phyloP scores from a whole-genome alignment of 2,888 invertebrate genomes.

The Steinernema carpocapsae region DNA sequence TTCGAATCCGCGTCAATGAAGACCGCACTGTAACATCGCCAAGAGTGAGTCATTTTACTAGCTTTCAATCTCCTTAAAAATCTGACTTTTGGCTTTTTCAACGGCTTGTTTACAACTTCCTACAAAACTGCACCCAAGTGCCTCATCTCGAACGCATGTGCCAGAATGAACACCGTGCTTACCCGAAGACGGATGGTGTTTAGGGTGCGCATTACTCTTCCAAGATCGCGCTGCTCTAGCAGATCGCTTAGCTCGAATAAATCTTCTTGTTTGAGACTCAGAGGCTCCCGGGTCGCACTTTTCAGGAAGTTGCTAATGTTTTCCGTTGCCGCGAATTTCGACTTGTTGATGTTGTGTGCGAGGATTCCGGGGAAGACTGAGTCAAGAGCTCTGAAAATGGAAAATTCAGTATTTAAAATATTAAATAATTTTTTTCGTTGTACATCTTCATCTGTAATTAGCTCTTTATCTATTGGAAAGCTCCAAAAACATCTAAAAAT shows the following conservation, averaged over 20 bases:
- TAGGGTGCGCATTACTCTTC: conserved; percentile 38
- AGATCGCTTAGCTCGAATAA: conserved; percentile 44
- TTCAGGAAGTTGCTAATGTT: conserved; percentile 52
- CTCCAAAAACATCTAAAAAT: too few species aligned
- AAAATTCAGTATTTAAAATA: not conserved
- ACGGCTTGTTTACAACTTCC: not conserved
- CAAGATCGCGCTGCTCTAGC: conserved; percentile 44
- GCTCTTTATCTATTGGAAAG: too few species aligned
- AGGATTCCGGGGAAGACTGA: conserved; percentile 45
- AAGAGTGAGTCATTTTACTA: not conserved
- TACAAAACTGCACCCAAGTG: too few species aligned
- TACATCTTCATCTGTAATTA: too few species aligned
- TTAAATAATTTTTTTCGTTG: too few species aligned
- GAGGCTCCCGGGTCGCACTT: conserved; percentile 33
- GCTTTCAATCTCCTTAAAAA: not conserved
- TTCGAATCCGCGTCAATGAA: conserved; percentile 24
- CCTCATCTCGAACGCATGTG: too few species aligned
- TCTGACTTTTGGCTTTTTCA: not conserved
- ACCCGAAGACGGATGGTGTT: conserved; percentile 15
- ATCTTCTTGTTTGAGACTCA: conserved; percentile 36
- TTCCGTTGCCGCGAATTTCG: conserved; percentile 54
- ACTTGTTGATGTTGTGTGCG: conserved; percentile 47
- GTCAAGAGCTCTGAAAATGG: conserved; percentile 46
- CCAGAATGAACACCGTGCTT: too few species aligned
- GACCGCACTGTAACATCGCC: conserved; percentile 26